Evolutionary conservation across 2,113 vertebrate genomes (phyloP).

Genomic region (Cyrtonyx montezumae): DNA sequence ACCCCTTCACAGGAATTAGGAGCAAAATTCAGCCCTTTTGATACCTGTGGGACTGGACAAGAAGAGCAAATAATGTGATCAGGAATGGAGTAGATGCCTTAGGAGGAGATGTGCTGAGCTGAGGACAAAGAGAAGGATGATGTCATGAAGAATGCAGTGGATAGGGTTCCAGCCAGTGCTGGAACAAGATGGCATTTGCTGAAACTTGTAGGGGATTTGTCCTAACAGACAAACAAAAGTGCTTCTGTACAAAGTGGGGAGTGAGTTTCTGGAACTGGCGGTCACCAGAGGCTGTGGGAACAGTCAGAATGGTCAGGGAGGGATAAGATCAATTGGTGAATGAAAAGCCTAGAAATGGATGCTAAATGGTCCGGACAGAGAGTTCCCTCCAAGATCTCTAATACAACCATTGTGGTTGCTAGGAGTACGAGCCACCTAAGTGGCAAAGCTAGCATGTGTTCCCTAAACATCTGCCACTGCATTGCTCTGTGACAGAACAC

Average conservation of each 20-base stretch:
- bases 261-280: neutral
- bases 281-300: neutral
- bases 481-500: neutral
- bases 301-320: neutral
- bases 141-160: neutral
- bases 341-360: neutral
- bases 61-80: neutral
- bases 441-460: neutral
- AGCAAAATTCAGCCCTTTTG: neutral
- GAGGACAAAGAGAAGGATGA: neutral
- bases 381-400: neutral
- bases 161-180: neutral
- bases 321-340: neutral
- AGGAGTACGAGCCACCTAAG: neutral
- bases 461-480: neutral
- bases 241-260: neutral
- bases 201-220: neutral
- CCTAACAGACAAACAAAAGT: neutral
- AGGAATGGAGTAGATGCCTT: neutral
- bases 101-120: neutral
- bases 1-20: neutral
- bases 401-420: neutral
- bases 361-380: neutral
- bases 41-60: neutral
- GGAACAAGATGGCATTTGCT: neutral